A percentile compares a stretch with the other conserved stretches of the same genome.
phyloP scores from a whole-genome alignment of 2,888 invertebrate species.

The Euzophera pinguis region DNA sequence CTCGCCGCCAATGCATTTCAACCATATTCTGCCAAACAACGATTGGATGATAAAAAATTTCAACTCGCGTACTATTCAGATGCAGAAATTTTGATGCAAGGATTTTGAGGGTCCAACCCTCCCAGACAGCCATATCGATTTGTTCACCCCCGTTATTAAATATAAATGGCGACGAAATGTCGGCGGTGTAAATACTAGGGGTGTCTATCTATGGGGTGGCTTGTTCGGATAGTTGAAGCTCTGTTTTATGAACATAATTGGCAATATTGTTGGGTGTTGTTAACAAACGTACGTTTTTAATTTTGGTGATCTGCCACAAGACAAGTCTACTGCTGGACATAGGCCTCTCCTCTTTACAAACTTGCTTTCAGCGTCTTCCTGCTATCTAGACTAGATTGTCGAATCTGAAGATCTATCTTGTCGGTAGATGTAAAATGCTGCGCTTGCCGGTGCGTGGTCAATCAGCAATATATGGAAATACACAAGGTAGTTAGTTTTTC shows the following conservation, averaged over 20 bases:
- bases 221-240: neutral
- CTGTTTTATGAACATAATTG: neutral
- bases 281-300: conserved; percentile 4
- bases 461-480: no score
- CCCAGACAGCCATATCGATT: conserved; percentile 28
- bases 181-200: conserved; percentile 15
- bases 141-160: conserved; percentile 26
- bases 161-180: conserved; percentile 25
- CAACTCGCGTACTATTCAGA: conserved; percentile 30
- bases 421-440: no score
- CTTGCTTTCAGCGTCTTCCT: no score
- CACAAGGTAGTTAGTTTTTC: no score
- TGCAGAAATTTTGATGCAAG: conserved; percentile 50
- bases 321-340: no score
- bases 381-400: no score
- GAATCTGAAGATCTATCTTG: no score
- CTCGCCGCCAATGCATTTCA: no score
- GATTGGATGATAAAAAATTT: conserved; percentile 1
- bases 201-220: conserved; percentile 11
- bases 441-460: no score
- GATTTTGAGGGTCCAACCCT: conserved; percentile 24
- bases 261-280: conserved; percentile 8
- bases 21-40: neutral
- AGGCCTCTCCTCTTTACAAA: no score
- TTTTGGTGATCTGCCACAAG: neutral